Base-by-base conservation (phyloP, 2,797 vertebrate genomes). In the Mallotus villosus region DNA sequence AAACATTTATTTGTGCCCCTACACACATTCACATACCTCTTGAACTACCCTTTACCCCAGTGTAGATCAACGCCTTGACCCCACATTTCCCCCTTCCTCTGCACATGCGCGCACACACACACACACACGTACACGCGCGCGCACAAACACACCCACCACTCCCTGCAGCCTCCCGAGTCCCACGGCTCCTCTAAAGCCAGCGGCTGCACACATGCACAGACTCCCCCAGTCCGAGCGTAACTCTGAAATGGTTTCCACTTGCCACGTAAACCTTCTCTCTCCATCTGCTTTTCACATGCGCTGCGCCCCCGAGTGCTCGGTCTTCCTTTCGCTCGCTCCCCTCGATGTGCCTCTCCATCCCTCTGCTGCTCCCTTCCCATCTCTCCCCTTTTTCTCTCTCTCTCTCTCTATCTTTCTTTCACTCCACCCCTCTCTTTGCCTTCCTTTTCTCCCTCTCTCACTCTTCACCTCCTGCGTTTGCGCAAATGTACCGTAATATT, bases 221-320 rank as follows among this genome's bases (percentile, higher is more conserved):
- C 86, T 87, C 84, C 83, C 84, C 85, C 74, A 46, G 76, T 84
- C 80, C 61, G 70, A 86, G 89, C 77, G 78, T 87, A 88, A 90
- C 86, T 82, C 83, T 89, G 90, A 87, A 75, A 87, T 87, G 87
- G 85, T 85, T 91, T 93, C 90, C 89, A 90, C 90, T 92, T 92
- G 92, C 93, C 94, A 95, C 92, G 91, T 94, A 91, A 93, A 92
- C 92, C 90, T 89, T 85, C 82, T 82, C 83, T 86, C 74, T 92
- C 91, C 94, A 95, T 94, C 94, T 96, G 94, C 91, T 88, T 92
- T 91, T 94, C 94, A 94, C 84, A 90, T 93, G 94, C 85, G 84
- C 84, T 84, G 80, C 84, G 86, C 83, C 85, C 86, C 88, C 73
- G 69, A 86, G 85, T 32, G 1, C 82, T 82, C 74, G 3, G 29